Evolutionary conservation across 2,113 vertebrate species (phyloP).

Genomic region (Regulus satrapa): DNA sequence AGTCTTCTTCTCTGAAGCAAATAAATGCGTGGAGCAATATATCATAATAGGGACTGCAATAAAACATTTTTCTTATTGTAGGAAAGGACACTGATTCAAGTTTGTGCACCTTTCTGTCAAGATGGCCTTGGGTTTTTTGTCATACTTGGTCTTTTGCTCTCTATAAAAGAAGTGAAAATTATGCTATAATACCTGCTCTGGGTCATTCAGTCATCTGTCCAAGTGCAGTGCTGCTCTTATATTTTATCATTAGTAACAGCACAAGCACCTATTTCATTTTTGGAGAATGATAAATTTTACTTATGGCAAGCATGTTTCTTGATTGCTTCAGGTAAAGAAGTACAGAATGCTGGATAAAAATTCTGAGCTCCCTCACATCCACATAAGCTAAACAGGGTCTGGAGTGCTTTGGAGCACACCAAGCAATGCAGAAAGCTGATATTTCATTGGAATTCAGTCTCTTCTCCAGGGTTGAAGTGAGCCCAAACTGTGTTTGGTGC

Average conservation of each 20-base stretch:
- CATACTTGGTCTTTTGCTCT: not conserved
- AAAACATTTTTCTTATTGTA: not conserved
- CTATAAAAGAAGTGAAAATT: not conserved
- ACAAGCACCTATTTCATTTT: not conserved
- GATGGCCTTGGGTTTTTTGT: slow-evolving; percentile 21
- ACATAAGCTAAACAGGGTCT: not conserved
- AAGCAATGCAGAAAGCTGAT: not conserved
- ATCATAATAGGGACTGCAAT: not conserved
- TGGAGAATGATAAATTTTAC: not conserved
- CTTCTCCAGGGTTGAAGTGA: not conserved
- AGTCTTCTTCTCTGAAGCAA: not conserved
- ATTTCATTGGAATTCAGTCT: not conserved
- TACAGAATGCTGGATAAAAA: not conserved
- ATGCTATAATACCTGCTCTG: not conserved
- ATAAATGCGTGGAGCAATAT: not conserved
- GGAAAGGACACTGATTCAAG: not conserved
- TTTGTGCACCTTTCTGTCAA: not conserved
- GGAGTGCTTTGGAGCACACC: not conserved
- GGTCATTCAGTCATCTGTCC: not conserved
- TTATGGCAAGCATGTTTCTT: not conserved
- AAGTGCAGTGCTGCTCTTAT: not conserved
- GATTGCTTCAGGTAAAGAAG: not conserved
- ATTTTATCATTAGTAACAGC: slow-evolving; percentile 16
- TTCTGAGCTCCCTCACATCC: not conserved
- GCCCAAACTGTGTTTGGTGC: not conserved